Base-by-base conservation (phyloP, 2,797 vertebrate species). In the Huso huso region DNA sequence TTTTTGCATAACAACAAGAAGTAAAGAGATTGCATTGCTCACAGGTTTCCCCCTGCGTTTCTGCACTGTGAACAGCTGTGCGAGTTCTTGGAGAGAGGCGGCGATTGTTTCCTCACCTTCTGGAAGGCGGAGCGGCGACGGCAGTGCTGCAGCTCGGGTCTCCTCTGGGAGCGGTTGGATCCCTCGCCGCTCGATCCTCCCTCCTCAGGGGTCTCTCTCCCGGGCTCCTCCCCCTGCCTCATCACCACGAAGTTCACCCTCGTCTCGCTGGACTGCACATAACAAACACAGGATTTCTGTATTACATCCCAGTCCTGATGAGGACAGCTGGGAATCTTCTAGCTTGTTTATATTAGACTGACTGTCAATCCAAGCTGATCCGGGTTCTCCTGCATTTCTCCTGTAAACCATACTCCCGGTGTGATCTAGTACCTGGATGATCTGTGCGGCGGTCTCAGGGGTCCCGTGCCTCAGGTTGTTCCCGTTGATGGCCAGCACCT, bases 161-260 rank as follows among this genome's bases (percentile, higher is more conserved):
- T 84, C 64, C 91, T 86, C 65, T 81, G 74, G 51, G 78, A 82
- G 76, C 90, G 76, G 76, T 81, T 77, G 10, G 81, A 84, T 63
- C 81, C 89, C 52, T 82, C 87, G 60, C 82, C 84, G 12, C 82
- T 77, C 55, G 79, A 79, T 66, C 84, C 85, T 66, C 82, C 83
- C 2, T 96, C 94, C 68, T 94, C 94, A 57, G 61, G 76, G 1
- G 74, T 10, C 15, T 95, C 83, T 0, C 69, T 62, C 4, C 79
- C 66, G 71, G 78, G 80, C 1, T 71, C 1, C 0, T 74, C 91
- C 0, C 75, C 65, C 61, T 85, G 84, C 72, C 94, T 84, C 87
- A 95, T 86, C 65, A 95, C 91, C 67, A 94, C 92, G 73, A 97
- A 96, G 84, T 94, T 95, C 71, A 97, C 95, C 15, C 92, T 85